A percentile compares a stretch with the other conserved stretches of the same genome.
Evolutionary conservation across 2,888 invertebrate species (phyloP).

Genomic region (Venusia cambrica): DNA sequence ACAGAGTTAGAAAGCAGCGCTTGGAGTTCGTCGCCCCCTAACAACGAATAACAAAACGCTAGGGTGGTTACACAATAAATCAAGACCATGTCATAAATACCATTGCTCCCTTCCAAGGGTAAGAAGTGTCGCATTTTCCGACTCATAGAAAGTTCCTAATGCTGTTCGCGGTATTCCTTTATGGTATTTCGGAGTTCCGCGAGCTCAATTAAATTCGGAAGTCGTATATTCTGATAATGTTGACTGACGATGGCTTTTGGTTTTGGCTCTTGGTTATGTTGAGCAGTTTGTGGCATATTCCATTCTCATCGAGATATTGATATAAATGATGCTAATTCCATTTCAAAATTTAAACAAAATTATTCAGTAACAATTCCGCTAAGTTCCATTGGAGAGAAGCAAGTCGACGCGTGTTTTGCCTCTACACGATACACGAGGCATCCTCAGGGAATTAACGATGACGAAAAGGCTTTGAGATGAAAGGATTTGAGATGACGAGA

Average conservation of each 20-base stretch:
- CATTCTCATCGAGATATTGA: too few species aligned
- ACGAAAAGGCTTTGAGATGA: too few species aligned
- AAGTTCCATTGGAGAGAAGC: too few species aligned
- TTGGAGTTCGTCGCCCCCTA: conserved; percentile 41
- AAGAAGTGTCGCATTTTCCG: conserved; percentile 55
- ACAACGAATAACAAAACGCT: conserved; percentile 50
- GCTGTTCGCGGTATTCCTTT: conserved; percentile 32
- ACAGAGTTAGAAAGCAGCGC: conserved; percentile 6
- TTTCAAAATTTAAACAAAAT: too few species aligned
- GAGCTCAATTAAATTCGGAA: conserved; percentile 36
- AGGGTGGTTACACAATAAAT: conserved; percentile 46
- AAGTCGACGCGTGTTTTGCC: too few species aligned
- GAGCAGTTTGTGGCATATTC: conserved; percentile 20
- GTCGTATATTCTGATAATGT: conserved; percentile 36
- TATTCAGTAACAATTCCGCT: too few species aligned
- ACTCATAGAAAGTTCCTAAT: conserved; percentile 42
- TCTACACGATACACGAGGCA: too few species aligned
- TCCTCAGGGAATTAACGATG: too few species aligned
- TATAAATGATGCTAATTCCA: too few species aligned
- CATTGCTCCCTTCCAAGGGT: conserved; percentile 41
- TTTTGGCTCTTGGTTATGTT: conserved; percentile 26
- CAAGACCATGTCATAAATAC: conserved; percentile 52
- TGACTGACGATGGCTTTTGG: conserved; percentile 27
- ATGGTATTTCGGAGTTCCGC: conserved; percentile 29
- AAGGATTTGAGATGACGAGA: too few species aligned